Base-by-base conservation (phyloP, 2,113 vertebrate genomes). In the Scatophagus argus region DNA sequence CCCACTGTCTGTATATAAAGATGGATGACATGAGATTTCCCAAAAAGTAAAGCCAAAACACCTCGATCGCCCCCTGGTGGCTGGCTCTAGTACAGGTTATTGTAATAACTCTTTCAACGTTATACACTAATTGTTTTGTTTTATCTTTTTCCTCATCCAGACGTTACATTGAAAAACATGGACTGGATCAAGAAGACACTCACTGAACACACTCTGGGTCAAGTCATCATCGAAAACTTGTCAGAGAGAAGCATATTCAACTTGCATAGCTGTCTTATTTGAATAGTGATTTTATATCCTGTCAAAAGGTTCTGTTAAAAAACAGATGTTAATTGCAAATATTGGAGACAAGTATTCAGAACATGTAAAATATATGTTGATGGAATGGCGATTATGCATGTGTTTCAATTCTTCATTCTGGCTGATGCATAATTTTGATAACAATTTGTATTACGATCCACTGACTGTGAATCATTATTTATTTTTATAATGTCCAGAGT, bases 381-480 rank as follows among this genome's bases (percentile, higher is more conserved):
- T 90, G 91, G 88, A 90, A 94, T 83, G 91, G 87, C 89, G 91
- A 79, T 93, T 89, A 92, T 94, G 93, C 94, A 95, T 93, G 94
- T 93, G 87, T 94, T 93, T 82, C n/a, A 90, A 92, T 91, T 87
- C 86, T 89, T 94, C 92, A 88, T 93, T 90, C 92, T 92, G 91
- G 90, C 91, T 79, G 89, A 91, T 86, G 70, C 84, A 92, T 93
- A 82, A 94, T 95, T 95, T 94, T 95, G 93, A 94, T 95, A 94
- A 94, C 89, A 91, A 89, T 95, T 95, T 95, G 91, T 95, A 95
- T 91, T 94, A 90, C 69, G 73, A 92, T 91, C 91, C 92, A 93
- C 90, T 89, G 92, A 94, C 91, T 92, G 91, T 94, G 91, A 94
- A 93, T 93, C 94, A 93, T 93, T 94, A 90, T 93, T 95, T 95